These are phyloP conservation scores for Cuniculus paca DNA, from an alignment of 2,797 vertebrate species.

Conservation along the genomic window DNA sequence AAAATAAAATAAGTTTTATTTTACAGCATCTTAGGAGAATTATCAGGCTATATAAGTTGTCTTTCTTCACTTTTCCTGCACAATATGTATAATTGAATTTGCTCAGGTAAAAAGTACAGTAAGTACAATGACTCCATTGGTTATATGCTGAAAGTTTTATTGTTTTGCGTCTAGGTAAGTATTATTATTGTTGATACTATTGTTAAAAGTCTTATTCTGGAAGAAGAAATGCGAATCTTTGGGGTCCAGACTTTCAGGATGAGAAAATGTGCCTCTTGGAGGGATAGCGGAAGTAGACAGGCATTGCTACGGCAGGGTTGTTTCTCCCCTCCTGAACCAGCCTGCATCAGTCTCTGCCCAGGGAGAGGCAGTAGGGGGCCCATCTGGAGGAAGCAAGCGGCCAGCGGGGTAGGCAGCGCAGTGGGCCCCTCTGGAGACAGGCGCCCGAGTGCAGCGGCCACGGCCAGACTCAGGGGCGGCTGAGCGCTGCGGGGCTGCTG, in stretches of 20 bases:
- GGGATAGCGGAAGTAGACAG: neutral
- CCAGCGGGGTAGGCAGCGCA: neutral
- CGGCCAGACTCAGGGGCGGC: neutral
- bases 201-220: neutral
- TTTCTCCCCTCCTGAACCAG: neutral
- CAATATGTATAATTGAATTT: neutral
- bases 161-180: neutral
- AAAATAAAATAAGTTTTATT: slow-evolving; percentile 1
- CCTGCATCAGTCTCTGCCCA: neutral
- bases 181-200: neutral
- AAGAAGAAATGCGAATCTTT: neutral
- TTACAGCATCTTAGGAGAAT: slow-evolving; percentile 13
- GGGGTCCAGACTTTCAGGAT: neutral
- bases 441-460: neutral
- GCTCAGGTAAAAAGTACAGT: neutral
- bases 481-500: neutral
- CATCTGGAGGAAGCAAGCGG: neutral
- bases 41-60: neutral
- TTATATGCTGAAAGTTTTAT: neutral
- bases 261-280: neutral
- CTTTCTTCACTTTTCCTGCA: neutral
- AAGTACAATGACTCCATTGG: neutral
- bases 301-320: neutral
- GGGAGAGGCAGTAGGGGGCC: neutral
- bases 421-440: neutral